Evolutionary conservation across 92 coral and sea anemone species (phyloP).

Genomic region (Siderastrea siderea): DNA sequence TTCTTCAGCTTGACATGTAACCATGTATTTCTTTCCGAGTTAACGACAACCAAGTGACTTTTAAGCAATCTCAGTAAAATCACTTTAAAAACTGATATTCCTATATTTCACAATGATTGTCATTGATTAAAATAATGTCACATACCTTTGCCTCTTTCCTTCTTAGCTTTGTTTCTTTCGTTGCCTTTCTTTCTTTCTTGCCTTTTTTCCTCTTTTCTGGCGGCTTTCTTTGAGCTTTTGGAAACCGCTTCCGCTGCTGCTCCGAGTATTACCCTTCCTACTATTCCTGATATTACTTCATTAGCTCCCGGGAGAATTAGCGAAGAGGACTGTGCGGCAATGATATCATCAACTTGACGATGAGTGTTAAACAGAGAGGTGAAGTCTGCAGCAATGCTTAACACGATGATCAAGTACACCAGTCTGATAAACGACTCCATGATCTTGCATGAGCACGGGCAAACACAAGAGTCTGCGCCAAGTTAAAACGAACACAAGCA

Average conservation of each 20-base stretch:
- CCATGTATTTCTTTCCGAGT: too few relatives aligned
- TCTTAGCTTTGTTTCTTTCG: neutral
- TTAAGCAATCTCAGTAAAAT: too few relatives aligned
- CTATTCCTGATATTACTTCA: too few relatives aligned
- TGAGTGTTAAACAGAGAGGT: neutral
- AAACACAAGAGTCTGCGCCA: too few relatives aligned
- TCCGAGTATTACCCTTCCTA: too few relatives aligned
- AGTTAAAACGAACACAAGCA: too few relatives aligned
- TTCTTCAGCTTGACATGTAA: too few relatives aligned
- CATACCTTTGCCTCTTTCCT: neutral
- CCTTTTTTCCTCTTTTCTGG: conserved; percentile 2
- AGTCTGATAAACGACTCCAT: conserved; percentile 6
- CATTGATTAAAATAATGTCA: too few relatives aligned
- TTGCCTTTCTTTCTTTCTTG: neutral
- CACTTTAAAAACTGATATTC: too few relatives aligned
- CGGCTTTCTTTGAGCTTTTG: neutral
- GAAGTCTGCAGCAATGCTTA: conserved; percentile 22
- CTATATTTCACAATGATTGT: too few relatives aligned
- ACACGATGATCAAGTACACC: neutral
- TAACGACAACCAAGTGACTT: too few relatives aligned
- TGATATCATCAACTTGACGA: neutral
- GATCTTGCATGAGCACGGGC: too few relatives aligned
- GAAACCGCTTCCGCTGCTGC: neutral
- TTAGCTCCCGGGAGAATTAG: conserved; percentile 9
- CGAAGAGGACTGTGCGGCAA: neutral